Base-by-base conservation (phyloP, 2,888 invertebrate species). In the Pasiphila rectangulata region DNA sequence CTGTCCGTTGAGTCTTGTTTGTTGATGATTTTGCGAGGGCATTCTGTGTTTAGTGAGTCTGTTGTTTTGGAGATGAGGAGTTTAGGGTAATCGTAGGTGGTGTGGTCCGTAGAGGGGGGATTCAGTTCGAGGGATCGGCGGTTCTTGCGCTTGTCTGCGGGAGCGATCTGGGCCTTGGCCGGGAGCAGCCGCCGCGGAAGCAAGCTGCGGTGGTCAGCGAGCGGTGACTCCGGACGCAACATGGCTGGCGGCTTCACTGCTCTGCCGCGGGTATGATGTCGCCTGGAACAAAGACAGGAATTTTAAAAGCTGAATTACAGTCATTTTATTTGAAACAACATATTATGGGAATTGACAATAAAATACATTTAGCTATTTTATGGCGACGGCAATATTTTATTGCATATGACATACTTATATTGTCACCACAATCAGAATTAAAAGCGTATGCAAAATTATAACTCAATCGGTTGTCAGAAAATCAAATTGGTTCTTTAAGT, bases 181-280 rank as follows among this genome's bases (percentile, higher is more conserved):
- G 88, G 86, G 36, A 88, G 77, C 62, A 88, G 73, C 54, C 88
- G 83, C 51, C 88, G 79, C 43, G 87, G 82, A 53, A 87, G 79
- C 48, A 88, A 78, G 77, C 85, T 87, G 75, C 88, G 86, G 63
- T 88, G 88, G 68, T 88, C 88, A 83, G 88, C 86, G 75, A 88
- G 87, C n/a, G 88, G 87, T 40, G 88, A 88, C 67, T 88, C 88
- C 59, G 88, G 88, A 59, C 88, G 87, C 75, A 88, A 77, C 88
- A 88, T 88, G 63, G 63, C 76, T 72, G 75, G 73, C 82, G 82
- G 76, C 80, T 74, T 63, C 67, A 65, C 64, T 67, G 54, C 59
- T 60, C 68, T 75, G 80, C 83, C 80, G 78, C 79, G 66, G 69
- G 59, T 59, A 64, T 62, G 60, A 65, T 69, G 69, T 72, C 79